Conservation (phyloP, 2,888 invertebrate genomes). For the Chirona hameri region DNA sequence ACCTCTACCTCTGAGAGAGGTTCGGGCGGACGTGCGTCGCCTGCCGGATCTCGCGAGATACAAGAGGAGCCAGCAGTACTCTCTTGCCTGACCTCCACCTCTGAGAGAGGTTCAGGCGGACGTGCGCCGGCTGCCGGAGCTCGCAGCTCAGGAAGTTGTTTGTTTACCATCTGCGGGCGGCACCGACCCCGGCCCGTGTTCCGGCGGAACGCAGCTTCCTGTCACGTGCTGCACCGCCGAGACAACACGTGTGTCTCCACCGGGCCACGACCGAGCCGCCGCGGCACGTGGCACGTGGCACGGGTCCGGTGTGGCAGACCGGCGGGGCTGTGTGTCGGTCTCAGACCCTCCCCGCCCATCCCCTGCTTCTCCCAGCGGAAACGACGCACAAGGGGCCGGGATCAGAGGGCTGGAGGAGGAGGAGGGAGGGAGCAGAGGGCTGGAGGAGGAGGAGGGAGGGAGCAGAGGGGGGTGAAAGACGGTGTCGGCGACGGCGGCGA, state of each 20-base stretch:
- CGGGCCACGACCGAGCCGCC: background rate
- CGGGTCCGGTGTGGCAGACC: no score
- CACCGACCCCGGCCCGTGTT: background rate
- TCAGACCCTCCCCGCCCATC: background rate
- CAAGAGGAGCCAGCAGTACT: no score
- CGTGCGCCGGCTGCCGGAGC: background rate
- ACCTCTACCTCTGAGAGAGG: background rate
- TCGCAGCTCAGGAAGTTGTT: background rate
- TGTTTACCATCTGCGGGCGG: background rate
- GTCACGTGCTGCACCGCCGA: background rate
- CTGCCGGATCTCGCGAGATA: no score
- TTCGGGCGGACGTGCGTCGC: no score
- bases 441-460: no score
- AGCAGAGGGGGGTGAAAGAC: no score
- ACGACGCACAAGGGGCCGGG: background rate
- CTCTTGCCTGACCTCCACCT: background rate
- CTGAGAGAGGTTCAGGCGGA: background rate
- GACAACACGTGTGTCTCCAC: background rate
- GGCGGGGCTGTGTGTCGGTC: background rate
- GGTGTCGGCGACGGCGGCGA: background rate
- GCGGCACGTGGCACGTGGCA: background rate
- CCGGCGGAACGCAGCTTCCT: background rate
- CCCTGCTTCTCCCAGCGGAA: background rate
- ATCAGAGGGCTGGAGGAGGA: no score
- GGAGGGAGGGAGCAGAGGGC: no score